Percentiles rank a stretch among this genome's conserved stretches.
phyloP scores from a whole-genome alignment of 2,888 invertebrate species.

The Nasonia oneida region DNA sequence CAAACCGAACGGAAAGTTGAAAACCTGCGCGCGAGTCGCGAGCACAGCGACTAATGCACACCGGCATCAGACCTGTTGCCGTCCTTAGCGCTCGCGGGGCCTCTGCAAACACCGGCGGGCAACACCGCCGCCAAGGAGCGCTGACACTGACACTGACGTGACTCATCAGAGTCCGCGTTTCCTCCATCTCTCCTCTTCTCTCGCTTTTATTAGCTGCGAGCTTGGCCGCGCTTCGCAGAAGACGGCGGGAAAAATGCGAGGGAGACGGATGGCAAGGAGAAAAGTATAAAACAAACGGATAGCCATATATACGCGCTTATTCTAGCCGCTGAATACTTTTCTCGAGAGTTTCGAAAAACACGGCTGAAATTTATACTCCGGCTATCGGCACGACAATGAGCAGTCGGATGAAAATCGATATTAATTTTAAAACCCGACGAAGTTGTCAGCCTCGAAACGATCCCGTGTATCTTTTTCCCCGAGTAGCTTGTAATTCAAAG shows the following conservation, averaged over 20 bases:
- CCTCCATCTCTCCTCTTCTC: conserved; percentile 17
- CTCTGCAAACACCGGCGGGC: conserved; percentile 19
- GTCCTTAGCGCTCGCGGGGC: conserved; percentile 43
- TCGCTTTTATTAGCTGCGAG: conserved; percentile 45
- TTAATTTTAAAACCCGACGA: conserved; percentile 11
- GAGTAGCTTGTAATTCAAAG: conserved; percentile 25
- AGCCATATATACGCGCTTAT: neutral
- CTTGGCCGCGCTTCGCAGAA: conserved; percentile 48
- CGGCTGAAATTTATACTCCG: neutral
- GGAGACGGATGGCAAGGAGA: neutral
- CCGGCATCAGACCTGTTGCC: conserved; percentile 52
- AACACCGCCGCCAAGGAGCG: conserved; percentile 9
- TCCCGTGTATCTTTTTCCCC: conserved; percentile 19
- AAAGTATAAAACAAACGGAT: conserved; percentile 42
- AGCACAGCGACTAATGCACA: conserved; percentile 17
- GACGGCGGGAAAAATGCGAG: conserved; percentile 29
- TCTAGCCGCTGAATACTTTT: neutral
- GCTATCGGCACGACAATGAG: neutral
- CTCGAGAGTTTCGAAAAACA: neutral
- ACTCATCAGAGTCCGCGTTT: conserved; percentile 58
- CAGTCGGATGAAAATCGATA: neutral
- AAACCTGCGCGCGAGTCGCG: conserved; percentile 31
- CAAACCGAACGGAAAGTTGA: conserved; percentile 51
- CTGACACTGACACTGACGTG: conserved; percentile 63
- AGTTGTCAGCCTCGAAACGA: neutral